phyloP scores from a whole-genome alignment of 2,113 vertebrate species.

The Ascaphus truei region DNA sequence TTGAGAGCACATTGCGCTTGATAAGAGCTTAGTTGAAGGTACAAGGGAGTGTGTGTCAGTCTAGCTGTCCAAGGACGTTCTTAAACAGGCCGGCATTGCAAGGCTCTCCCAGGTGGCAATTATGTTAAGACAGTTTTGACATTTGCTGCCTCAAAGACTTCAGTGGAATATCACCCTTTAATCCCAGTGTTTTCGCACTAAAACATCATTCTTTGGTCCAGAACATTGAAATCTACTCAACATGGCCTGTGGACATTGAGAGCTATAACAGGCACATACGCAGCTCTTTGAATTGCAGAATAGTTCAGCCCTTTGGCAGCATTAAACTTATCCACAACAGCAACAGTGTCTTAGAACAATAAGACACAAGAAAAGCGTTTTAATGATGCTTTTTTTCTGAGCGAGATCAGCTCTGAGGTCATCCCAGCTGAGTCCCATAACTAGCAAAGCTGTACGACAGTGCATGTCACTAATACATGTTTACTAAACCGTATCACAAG shows the following conservation, averaged over 20 bases:
- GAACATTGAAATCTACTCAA: background rate
- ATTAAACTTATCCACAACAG: background rate
- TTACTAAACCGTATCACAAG: background rate
- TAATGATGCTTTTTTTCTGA: background rate
- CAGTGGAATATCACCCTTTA: too few species aligned
- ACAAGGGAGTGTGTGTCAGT: too few species aligned
- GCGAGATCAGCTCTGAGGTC: background rate
- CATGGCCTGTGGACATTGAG: background rate
- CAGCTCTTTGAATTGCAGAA: background rate
- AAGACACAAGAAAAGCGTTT: conserved; percentile 7
- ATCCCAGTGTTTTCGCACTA: too few species aligned
- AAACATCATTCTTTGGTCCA: too few species aligned
- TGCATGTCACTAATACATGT: background rate
- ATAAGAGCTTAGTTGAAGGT: too few species aligned
- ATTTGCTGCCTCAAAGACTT: too few species aligned
- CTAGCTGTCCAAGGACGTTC: too few species aligned
- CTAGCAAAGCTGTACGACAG: background rate
- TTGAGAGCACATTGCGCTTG: too few species aligned
- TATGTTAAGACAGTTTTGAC: too few species aligned
- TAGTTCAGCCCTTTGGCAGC: conserved; percentile 1
- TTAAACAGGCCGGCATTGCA: too few species aligned
- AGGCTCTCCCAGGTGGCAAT: too few species aligned
- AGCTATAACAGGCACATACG: background rate
- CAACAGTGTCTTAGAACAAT: background rate
- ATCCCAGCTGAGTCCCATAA: conserved; percentile 9